Evolutionary conservation across 2,797 vertebrate species (phyloP).

Genomic region (Streptopelia turtur): DNA sequence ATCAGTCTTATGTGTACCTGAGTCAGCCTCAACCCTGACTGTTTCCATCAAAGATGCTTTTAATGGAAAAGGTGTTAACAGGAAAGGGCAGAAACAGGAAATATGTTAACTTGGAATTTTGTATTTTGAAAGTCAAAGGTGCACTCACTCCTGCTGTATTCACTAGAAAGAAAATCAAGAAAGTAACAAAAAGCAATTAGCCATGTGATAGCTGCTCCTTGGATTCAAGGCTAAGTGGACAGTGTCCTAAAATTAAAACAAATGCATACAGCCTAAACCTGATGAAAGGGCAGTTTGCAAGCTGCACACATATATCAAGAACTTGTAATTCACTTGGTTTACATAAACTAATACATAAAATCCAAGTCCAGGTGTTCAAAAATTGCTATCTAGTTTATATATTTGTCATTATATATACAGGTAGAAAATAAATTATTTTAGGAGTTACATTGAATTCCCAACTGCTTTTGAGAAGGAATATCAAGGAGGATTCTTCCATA

Average conservation of each 20-base stretch:
- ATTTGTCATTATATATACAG: background rate
- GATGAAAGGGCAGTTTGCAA: background rate
- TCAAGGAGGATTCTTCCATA: background rate
- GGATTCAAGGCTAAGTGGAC: background rate
- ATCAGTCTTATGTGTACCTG: background rate
- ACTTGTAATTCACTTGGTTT: background rate
- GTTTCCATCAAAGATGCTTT: background rate
- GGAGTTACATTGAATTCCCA: background rate
- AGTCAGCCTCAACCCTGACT: background rate
- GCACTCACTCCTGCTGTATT: background rate
- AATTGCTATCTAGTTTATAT: background rate
- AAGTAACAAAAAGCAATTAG: conserved; percentile 7
- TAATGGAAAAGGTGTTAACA: background rate
- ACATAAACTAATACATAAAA: background rate
- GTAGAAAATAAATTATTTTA: background rate
- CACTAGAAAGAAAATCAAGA: background rate
- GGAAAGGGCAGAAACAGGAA: background rate
- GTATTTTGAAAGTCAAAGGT: background rate
- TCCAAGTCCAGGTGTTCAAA: background rate
- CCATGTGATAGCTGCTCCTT: background rate
- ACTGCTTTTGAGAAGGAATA: background rate
- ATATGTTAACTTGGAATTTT: background rate
- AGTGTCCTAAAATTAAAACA: background rate
- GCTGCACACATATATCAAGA: background rate
- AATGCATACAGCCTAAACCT: background rate